phyloP scores from a whole-genome alignment of 1,140 invertebrate genomes.

The Bombus sibiricus region DNA sequence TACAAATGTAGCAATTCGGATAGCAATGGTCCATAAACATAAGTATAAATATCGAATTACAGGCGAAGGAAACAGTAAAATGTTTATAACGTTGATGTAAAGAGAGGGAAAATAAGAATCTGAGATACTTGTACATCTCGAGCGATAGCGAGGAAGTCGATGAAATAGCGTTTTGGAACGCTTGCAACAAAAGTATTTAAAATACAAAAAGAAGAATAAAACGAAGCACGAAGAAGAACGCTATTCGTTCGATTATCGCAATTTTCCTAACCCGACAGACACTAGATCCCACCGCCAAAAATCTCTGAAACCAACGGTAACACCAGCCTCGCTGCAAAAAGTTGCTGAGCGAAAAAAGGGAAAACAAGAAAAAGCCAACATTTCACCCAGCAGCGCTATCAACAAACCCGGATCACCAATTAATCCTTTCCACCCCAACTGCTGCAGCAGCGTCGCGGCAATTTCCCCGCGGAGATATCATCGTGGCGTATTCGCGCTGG shows the following conservation, averaged over 20 bases:
- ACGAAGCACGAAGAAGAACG: neutral
- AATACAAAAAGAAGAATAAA: neutral
- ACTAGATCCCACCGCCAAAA: neutral
- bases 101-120: neutral
- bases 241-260: neutral
- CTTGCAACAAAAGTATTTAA: neutral
- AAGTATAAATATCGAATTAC: neutral
- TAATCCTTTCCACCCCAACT: conserved; percentile 38
- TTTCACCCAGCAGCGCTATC: conserved; percentile 8
- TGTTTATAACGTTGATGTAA: neutral
- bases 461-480: conserved; percentile 43
- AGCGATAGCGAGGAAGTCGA: neutral
- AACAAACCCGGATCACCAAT: conserved; percentile 46
- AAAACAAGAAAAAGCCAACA: conserved; percentile 17
- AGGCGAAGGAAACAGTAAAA: too few species aligned
- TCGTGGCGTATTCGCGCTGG: conserved; percentile 14
- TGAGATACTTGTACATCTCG: too few species aligned
- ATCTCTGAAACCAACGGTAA: neutral
- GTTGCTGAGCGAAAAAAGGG: neutral
- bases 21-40: neutral
- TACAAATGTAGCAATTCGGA: neutral
- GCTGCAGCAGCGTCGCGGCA: conserved; percentile 31
- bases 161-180: neutral
- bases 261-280: neutral
- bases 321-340: neutral